Conservation (phyloP, 2,113 vertebrate species). For the Melanerpes aurifrons region DNA sequence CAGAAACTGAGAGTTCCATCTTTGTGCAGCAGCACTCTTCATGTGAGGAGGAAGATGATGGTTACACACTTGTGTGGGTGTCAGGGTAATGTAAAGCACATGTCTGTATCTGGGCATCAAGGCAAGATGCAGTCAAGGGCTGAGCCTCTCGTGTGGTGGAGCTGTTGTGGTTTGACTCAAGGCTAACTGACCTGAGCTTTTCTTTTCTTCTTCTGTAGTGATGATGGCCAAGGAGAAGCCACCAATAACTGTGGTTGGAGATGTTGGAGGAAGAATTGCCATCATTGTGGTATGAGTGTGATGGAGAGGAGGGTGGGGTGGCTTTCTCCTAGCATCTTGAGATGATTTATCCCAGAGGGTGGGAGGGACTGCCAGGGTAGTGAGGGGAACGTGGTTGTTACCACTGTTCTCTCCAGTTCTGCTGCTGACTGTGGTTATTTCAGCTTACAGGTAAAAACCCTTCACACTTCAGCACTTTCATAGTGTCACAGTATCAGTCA, state of each 20-base stretch:
- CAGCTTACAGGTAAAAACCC: not conserved
- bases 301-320: not conserved
- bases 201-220: constrained; percentile 76
- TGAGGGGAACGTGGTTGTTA: not conserved
- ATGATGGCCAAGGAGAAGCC: constrained; percentile 99
- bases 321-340: not conserved
- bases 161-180: not conserved
- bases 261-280: constrained; percentile 96
- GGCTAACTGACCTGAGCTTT: constrained; percentile 16
- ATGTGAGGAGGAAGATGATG: not conserved
- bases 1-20: not conserved
- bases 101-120: not conserved
- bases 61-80: not conserved
- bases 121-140: not conserved
- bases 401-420: not conserved
- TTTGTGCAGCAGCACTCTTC: not conserved
- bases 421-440: not conserved
- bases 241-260: constrained; percentile 96
- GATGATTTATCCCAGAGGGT: not conserved
- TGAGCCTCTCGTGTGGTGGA: not conserved
- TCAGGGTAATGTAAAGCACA: not conserved
- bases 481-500: too few species aligned
- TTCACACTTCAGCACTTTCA: not conserved
- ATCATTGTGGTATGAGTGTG: constrained; percentile 91
- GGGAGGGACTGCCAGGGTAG: not conserved